These are phyloP conservation scores for Globodera rostochiensis DNA, from an alignment of 1,140 invertebrate genomes.

Conservation along the genomic window DNA sequence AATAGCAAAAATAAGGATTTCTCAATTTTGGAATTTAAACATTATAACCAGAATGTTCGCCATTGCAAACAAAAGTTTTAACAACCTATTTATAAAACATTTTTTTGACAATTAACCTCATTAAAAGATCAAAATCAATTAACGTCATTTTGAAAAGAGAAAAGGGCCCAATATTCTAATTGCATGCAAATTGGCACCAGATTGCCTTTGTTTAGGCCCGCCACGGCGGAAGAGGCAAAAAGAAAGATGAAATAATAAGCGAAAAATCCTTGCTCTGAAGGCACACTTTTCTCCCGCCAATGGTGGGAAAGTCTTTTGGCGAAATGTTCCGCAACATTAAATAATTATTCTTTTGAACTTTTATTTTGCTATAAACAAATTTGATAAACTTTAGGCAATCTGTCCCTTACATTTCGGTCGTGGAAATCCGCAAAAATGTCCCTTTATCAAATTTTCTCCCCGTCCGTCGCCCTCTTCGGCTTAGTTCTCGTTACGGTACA, in stretches of 20 bases:
- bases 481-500: slow-evolving; percentile 1
- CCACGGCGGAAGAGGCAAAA: neutral
- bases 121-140: neutral
- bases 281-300: neutral
- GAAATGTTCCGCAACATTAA: neutral
- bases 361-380: neutral
- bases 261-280: neutral
- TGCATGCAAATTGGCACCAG: neutral
- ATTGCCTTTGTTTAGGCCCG: slow-evolving; percentile 9
- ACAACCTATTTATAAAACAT: neutral
- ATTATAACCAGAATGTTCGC: neutral
- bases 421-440: neutral
- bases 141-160: neutral
- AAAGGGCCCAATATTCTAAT: neutral
- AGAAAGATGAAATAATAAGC: neutral
- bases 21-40: too few relatives aligned
- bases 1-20: too few relatives aligned
- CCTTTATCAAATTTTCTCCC: neutral
- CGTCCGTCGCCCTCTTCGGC: slow-evolving; percentile 6
- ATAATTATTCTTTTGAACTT: neutral
- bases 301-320: neutral
- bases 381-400: neutral
- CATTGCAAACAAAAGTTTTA: neutral
- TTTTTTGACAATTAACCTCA: neutral
- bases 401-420: neutral